Percentiles rank a stretch among this genome's conserved stretches.
These are phyloP conservation scores for Apocheima hispidaria DNA, from an alignment of 2,888 invertebrate genomes.

Conservation along the genomic window DNA sequence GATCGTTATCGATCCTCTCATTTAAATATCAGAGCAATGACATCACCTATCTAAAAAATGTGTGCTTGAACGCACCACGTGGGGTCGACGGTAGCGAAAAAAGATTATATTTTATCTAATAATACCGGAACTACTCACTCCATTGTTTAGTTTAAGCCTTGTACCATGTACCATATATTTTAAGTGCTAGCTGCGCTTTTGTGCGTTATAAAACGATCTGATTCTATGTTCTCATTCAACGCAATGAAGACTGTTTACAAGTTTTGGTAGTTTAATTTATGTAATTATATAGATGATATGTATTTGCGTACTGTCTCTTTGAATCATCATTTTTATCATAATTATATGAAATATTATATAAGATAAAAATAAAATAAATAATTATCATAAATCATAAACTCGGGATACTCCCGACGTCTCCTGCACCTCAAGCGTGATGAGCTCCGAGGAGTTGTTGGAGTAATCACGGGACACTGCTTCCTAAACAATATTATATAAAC, in stretches of 20 bases:
- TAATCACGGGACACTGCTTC: no score
- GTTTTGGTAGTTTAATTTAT: neutral
- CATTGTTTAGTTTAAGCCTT: conserved; percentile 19
- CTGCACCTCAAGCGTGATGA: no score
- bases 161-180: conserved; percentile 10
- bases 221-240: neutral
- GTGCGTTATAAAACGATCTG: neutral
- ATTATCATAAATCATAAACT: no score
- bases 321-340: neutral
- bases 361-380: no score
- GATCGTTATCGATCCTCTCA: conserved; percentile 31
- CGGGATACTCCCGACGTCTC: no score
- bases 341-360: no score
- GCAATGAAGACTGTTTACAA: neutral
- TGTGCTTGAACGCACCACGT: conserved; percentile 24
- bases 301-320: neutral
- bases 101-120: conserved; percentile 10
- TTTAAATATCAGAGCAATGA: conserved; percentile 40
- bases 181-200: neutral
- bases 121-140: neutral
- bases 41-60: conserved; percentile 36
- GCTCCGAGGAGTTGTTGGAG: no score
- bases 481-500: no score
- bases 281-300: neutral
- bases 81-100: conserved; percentile 37